These are phyloP conservation scores for Siniperca knerii DNA, from an alignment of 2,113 vertebrate genomes.

Conservation along the genomic window DNA sequence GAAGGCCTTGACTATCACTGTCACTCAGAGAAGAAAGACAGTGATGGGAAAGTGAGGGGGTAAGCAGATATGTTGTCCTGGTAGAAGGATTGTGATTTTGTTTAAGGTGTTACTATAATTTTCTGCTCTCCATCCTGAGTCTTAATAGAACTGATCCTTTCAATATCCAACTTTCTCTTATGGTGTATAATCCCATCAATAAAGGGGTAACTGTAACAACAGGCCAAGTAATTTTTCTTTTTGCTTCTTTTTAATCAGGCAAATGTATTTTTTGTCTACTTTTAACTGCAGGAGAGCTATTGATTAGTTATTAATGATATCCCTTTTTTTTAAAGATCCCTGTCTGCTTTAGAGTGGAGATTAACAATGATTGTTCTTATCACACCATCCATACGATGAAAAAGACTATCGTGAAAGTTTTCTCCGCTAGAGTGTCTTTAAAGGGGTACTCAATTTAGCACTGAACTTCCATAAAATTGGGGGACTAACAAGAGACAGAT, in stretches of 20 bases:
- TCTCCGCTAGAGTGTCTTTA: not conserved
- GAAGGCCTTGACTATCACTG: constrained; percentile 55
- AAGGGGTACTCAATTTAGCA: not conserved
- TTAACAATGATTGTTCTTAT: constrained; percentile 34
- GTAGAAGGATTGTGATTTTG: constrained; percentile 10
- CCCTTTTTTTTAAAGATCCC: constrained; percentile 16
- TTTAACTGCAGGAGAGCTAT: constrained; percentile 26
- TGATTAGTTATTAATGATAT: constrained; percentile 43
- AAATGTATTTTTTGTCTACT: constrained; percentile 22
- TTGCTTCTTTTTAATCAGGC: not conserved
- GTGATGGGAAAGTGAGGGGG: constrained; percentile 10
- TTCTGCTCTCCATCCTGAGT: not conserved
- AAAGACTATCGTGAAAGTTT: not conserved
- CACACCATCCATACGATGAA: constrained; percentile 17
- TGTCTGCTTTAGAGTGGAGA: not conserved
- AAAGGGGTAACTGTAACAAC: constrained; percentile 11
- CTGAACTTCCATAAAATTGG: too few species aligned
- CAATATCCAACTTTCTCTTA: not conserved
- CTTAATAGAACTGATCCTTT: not conserved
- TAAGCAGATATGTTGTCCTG: not conserved
- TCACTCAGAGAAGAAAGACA: constrained; percentile 27
- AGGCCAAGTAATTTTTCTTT: not conserved
- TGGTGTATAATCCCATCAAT: constrained; percentile 14
- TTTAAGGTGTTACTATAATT: constrained; percentile 9
- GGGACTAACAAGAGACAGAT: not conserved